These are phyloP conservation scores for Anomalospiza imberbis DNA, from an alignment of 2,797 vertebrate species.

Conservation along the genomic window DNA sequence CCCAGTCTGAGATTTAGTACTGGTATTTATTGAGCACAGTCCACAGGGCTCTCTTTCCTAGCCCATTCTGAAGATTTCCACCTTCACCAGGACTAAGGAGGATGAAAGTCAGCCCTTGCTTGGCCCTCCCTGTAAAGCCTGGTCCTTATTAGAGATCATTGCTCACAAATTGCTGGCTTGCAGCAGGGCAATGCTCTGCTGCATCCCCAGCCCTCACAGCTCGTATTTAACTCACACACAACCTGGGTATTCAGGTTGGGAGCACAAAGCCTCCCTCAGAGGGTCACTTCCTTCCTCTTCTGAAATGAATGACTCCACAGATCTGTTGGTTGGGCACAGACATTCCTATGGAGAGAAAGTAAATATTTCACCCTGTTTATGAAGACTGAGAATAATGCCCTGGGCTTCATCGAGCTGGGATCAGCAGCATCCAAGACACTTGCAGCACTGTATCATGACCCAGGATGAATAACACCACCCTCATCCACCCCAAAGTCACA, in stretches of 20 bases:
- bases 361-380: constrained; percentile 22
- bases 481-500: background rate
- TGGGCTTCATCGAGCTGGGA: background rate
- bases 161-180: constrained; percentile 15
- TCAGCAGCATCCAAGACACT: constrained; percentile 16
- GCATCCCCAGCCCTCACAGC: background rate
- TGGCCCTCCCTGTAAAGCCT: background rate
- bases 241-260: constrained; percentile 2
- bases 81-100: background rate
- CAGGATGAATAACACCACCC: constrained; percentile 21
- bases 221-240: constrained; percentile 53
- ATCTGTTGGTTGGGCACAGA: background rate
- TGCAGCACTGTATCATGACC: background rate
- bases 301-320: constrained; percentile 23
- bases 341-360: background rate
- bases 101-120: constrained; percentile 2
- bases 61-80: background rate
- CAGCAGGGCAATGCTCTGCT: background rate
- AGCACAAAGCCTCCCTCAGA: constrained; percentile 34
- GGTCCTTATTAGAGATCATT: constrained; percentile 14
- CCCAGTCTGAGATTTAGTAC: background rate
- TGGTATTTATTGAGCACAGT: background rate
- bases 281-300: constrained; percentile 26
- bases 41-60: background rate
- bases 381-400: background rate